Evolutionary conservation across 2,888 invertebrate genomes (phyloP), one percentile per base, ranked within the genome.

Genomic region (Dolichomitus sp.): DNA sequence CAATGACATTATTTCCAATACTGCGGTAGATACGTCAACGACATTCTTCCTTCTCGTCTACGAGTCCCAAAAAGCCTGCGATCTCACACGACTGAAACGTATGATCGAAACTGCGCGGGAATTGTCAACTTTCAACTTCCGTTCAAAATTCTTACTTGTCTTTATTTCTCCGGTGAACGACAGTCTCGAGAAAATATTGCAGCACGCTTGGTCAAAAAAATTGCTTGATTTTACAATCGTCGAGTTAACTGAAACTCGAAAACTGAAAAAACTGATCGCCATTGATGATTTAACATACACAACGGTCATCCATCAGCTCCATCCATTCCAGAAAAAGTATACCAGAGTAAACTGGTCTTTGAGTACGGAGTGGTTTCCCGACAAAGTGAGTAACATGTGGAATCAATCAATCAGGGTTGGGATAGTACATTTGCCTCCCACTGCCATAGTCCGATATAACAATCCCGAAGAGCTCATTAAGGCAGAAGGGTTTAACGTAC

Each of bases 331-430:
- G 7, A 70, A 75, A 12, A 7, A 33, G 48, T 82, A 77, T 33
- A 66, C 54, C 2, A 73, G 50, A 4, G 50, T 40, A 17, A 42
- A 50, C 1, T 83, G 84, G 69, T 75, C 81, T 2, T 14, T 52
- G n/a, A 17, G 14, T 7, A 45, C 23, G 6, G 14, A 65, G 9
- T 78, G 83, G 59, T 88, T 87, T 42, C 87, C 88, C 0, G 57
- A 84, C 27, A 86, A 88, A 37, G 4, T 84, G 5, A 33, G 3
- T 0, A 69, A 90, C 66, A 81, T 89, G 63, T 27, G 86, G 23
- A 86, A 86, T 11, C 85, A 87, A 52, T 79, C 81, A 0, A 7
- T 90, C 0, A 74, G 23, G 3, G 65, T 85, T 2, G 68, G 33
- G 0, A 6, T 83, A 0, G 0, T 65, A 0, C 17, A 83, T 1